Conservation (phyloP, 2,797 vertebrate species). For the Spondyliosoma cantharus region DNA sequence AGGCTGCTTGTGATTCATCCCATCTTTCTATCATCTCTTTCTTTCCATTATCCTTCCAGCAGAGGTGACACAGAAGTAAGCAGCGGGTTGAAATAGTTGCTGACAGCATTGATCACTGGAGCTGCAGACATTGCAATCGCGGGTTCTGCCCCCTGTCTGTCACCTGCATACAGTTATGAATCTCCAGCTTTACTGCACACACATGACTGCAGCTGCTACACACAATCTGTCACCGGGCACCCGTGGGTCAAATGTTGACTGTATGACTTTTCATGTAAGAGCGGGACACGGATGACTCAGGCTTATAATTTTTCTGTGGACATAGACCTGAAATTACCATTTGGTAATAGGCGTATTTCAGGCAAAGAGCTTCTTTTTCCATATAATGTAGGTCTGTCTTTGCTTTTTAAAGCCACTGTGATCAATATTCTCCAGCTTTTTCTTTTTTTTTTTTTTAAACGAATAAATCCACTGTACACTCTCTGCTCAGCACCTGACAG, state of each 20-base stretch:
- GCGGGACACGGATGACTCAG: constrained; percentile 12
- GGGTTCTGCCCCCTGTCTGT: constrained; percentile 28
- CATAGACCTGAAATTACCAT: not conserved
- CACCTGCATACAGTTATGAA: not conserved
- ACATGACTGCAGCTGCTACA: not conserved
- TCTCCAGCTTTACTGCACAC: not conserved
- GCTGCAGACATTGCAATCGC: constrained; percentile 42
- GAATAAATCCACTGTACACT: not conserved
- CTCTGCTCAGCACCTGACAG: not conserved
- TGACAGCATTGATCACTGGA: constrained; percentile 62
- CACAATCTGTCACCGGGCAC: constrained; percentile 32
- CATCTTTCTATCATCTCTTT: constrained; percentile 62
- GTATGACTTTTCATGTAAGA: constrained; percentile 28
- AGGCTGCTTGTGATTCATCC: constrained; percentile 63
- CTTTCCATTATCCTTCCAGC: constrained; percentile 61
- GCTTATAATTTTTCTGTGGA: constrained; percentile 14
- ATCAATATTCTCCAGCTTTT: not conserved
- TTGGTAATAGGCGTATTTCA: constrained; percentile 1
- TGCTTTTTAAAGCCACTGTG: constrained; percentile 6
- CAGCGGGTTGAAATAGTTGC: constrained; percentile 47
- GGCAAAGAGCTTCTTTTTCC: not conserved
- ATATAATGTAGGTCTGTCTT: not conserved
- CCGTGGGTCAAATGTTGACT: constrained; percentile 21
- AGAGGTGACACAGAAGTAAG: constrained; percentile 44
- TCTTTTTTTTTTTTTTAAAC: not conserved